phyloP scores from a whole-genome alignment of 2,113 vertebrate genomes.

The Tetraodon nigroviridis region DNA sequence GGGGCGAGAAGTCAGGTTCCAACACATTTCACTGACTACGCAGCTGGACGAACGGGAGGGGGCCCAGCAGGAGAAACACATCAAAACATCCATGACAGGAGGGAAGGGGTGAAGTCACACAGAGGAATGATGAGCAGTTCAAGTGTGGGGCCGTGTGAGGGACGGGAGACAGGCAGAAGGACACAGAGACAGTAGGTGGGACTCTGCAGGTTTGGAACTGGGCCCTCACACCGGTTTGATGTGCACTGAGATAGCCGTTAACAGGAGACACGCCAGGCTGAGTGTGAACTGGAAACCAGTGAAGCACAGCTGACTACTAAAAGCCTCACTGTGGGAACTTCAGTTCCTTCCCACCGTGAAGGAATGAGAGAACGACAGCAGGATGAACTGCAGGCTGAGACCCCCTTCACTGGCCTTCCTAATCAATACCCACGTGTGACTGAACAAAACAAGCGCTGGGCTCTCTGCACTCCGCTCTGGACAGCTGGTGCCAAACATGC shows the following conservation, averaged over 20 bases:
- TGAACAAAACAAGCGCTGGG: conserved; percentile 1
- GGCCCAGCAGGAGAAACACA: conserved; percentile 13
- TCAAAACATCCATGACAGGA: conserved; percentile 16
- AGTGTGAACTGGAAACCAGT: conserved; percentile 74
- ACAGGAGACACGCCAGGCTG: conserved; percentile 69
- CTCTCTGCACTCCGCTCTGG: not conserved
- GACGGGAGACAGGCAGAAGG: conserved; percentile 7
- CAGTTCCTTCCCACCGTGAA: conserved; percentile 53
- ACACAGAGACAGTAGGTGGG: not conserved
- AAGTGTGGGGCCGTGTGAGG: not conserved
- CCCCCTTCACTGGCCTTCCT: conserved; percentile 21
- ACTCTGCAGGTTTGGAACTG: conserved; percentile 12
- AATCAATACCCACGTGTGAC: conserved; percentile 35
- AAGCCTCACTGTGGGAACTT: conserved; percentile 63
- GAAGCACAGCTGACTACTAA: conserved; percentile 70
- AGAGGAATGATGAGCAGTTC: conserved; percentile 22
- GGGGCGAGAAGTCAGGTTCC: conserved; percentile 37
- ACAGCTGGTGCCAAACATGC: conserved; percentile 1
- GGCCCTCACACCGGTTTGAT: conserved; percentile 17
- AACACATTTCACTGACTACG: conserved; percentile 31
- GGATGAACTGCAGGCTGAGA: conserved; percentile 50
- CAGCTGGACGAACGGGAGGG: conserved; percentile 5
- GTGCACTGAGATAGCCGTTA: conserved; percentile 51
- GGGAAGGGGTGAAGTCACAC: conserved; percentile 27
- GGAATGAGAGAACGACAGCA: conserved; percentile 32